Evolutionary conservation across 2,113 vertebrate species (phyloP).

Genomic region (Centropristis striata): DNA sequence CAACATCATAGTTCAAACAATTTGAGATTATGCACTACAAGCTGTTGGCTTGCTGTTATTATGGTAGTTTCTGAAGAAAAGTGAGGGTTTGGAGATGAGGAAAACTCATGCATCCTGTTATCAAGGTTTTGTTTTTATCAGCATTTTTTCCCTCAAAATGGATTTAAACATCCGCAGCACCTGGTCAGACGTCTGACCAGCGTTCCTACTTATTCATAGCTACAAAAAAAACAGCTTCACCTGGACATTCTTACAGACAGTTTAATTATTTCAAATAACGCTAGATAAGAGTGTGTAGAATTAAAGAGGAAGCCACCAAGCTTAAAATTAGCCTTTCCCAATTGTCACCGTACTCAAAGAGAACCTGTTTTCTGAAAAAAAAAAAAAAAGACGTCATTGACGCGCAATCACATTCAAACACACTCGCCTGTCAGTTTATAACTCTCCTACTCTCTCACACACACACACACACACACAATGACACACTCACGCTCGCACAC

Average conservation of each 20-base stretch:
- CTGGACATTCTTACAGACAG: constrained; percentile 65
- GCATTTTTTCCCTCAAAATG: constrained; percentile 19
- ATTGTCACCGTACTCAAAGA: constrained; percentile 81
- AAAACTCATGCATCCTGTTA: constrained; percentile 9
- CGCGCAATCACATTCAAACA: constrained; percentile 78
- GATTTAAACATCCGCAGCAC: constrained; percentile 36
- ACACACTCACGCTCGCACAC: constrained; percentile 22
- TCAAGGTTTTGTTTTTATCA: constrained; percentile 33
- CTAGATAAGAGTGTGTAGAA: constrained; percentile 71
- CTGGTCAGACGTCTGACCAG: constrained; percentile 41
- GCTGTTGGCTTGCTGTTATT: constrained; percentile 20
- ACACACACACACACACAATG: constrained; percentile 30
- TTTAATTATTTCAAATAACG: constrained; percentile 74
- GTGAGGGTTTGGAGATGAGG: constrained; percentile 1
- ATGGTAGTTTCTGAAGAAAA: constrained; percentile 8
- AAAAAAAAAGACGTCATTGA: constrained; percentile 64
- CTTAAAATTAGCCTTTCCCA: constrained; percentile 79
- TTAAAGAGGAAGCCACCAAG: constrained; percentile 71
- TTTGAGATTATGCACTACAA: constrained; percentile 29
- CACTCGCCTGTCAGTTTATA: constrained; percentile 81
- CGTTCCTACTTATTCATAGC: constrained; percentile 49
- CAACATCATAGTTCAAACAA: constrained; percentile 58
- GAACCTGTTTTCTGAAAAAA: constrained; percentile 70
- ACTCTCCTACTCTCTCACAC: constrained; percentile 60
- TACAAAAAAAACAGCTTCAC: constrained; percentile 62